phyloP scores from a whole-genome alignment of 1,140 invertebrate genomes.

The Sminthurides bifidus region DNA sequence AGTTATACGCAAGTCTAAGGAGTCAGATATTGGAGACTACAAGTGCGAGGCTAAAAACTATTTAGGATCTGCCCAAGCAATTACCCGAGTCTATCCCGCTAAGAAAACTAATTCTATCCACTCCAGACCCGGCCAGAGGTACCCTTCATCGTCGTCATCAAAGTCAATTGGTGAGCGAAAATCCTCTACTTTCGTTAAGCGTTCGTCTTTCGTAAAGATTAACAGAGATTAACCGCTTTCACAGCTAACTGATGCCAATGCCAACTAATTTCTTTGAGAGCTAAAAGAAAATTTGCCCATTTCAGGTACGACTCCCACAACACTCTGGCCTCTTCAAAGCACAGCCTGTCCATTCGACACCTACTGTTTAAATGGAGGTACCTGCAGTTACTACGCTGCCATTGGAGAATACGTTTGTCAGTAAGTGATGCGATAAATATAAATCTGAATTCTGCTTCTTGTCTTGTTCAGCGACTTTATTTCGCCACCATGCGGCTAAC shows the following conservation, averaged over 20 bases:
- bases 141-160: conserved; percentile 1
- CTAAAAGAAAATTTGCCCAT: neutral
- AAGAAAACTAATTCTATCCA: conserved; percentile 11
- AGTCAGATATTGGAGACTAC: conserved; percentile 27
- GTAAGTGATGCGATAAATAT: too few relatives aligned
- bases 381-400: conserved; percentile 30
- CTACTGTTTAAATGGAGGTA: conserved; percentile 31
- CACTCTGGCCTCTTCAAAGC: conserved; percentile 27
- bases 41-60: conserved; percentile 29
- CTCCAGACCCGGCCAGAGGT: conserved; percentile 4
- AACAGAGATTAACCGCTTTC: too few relatives aligned
- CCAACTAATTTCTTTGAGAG: conserved; percentile 5
- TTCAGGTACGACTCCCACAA: conserved; percentile 26
- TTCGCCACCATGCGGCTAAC: too few relatives aligned
- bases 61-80: conserved; percentile 26
- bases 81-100: conserved; percentile 14
- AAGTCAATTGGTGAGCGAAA: conserved; percentile 14
- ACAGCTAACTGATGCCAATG: conserved; percentile 11
- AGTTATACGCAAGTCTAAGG: conserved; percentile 30
- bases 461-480: too few relatives aligned
- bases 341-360: conserved; percentile 27
- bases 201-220: too few relatives aligned
- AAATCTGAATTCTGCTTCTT: too few relatives aligned
- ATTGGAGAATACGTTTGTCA: conserved; percentile 31
- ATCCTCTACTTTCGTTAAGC: too few relatives aligned